A percentile compares a stretch with the other conserved stretches of the same genome.
These are phyloP conservation scores for Podiceps cristatus DNA, from an alignment of 2,113 vertebrate genomes.

Conservation along the genomic window DNA sequence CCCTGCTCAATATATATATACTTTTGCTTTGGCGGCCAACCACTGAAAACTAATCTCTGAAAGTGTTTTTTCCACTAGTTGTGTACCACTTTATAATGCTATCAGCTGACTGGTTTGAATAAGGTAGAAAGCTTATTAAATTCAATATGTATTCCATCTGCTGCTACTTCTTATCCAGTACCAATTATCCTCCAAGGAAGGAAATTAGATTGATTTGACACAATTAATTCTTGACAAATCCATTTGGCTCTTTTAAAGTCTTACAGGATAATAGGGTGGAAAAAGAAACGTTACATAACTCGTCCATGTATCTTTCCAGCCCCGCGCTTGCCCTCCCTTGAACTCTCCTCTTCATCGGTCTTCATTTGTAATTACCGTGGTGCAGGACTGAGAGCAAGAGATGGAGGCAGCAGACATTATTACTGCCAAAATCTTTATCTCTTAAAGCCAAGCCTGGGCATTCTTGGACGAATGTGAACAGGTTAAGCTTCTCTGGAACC, in stretches of 20 bases:
- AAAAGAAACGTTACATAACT: not conserved
- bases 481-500: not conserved
- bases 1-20: not conserved
- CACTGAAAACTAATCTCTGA: conserved; percentile 5
- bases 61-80: not conserved
- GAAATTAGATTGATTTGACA: conserved; percentile 26
- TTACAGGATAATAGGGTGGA: not conserved
- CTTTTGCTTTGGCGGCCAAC: not conserved
- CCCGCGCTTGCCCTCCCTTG: not conserved
- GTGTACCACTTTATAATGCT: not conserved
- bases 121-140: conserved; percentile 3
- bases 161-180: conserved; percentile 12
- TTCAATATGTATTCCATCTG: not conserved
- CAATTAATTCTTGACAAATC: conserved; percentile 46
- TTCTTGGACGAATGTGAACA: not conserved
- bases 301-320: not conserved
- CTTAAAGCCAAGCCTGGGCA: not conserved
- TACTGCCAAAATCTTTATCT: not conserved
- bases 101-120: not conserved
- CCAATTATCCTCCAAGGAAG: not conserved
- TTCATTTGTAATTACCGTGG: not conserved
- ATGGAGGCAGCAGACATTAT: not conserved
- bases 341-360: not conserved
- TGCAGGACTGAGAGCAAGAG: not conserved
- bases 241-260: conserved; percentile 13